Base-by-base conservation (phyloP, 1,140 invertebrate genomes). In the Dreissena polymorpha region DNA sequence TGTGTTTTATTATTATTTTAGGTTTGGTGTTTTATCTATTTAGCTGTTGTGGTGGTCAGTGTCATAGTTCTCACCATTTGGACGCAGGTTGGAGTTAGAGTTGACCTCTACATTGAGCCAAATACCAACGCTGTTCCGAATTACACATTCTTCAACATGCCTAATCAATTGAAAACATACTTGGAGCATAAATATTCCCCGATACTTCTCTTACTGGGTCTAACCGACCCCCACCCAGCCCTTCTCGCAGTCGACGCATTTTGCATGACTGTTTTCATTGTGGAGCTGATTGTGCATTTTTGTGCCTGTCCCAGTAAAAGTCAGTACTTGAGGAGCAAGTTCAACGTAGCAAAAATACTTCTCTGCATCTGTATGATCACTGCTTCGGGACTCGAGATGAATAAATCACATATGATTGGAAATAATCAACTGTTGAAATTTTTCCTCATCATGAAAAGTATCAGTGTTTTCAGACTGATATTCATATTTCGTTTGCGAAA, bases 291-390 rank as follows among this genome's bases (percentile, higher is more conserved):
- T 0, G 63, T 87, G 16, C 88, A 93, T 10, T 89, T 94, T 63
- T 57, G 87, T 10, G 89, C 92, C 12, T 86, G 88, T 51, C 93
- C 93, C 10, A 82, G 88, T 39, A 93, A 93, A 83, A 67, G 68
- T 1, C 74, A 77, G 57, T 93, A 94, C 73, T 85, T 93, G 14
- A 85, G 85, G 27, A 81, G 86, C 57, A 87, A 90, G 12, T 88
- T 93, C 85, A 93, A 93, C 70, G 79, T 94, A n/a, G 91, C 93
- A 50, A 93, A 94, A 83, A 73, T 93, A 1, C 29, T 93, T 3
- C 27, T 81, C n/a, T 57, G 23, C 18, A 16, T 72, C 0, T 21
- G 23, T 12, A 81, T 72, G 55, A 25, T 81, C 16, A 64, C 72
- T 10, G 69, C 78, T n/a, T 64, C 69, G 2, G 39, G 27, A 5